Base-by-base conservation (phyloP, 2,888 invertebrate genomes). In the Dioctria linearis region DNA sequence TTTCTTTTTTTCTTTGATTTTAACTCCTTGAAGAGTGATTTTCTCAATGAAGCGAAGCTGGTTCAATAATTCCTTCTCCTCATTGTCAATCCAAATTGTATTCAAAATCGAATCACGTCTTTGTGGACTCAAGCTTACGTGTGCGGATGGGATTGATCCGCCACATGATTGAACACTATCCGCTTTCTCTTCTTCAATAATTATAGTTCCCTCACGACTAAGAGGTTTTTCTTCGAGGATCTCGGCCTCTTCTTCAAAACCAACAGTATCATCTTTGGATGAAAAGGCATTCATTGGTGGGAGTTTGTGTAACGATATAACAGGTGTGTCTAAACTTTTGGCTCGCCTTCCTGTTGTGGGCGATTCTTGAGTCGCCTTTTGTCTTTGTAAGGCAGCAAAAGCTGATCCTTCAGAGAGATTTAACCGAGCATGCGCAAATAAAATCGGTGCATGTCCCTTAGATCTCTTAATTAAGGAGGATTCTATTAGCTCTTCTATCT, bases 261-360 rank as follows among this genome's bases (percentile, higher is more conserved):
- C 96, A 0, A 96, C 93, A 0, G 96, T 96, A 86, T 96, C 96
- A 86, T 96, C 96, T 89, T 96, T 96, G 40, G 95, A 95, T 2
- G 96, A 96, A 87, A 96, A 95, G 0, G 96, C 95, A 88, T 95
- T 95, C 88, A 95, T 93, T 5, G 95, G 94, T 13, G 96, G 96
- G 61, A 96, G 88, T 85, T 93, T 91, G 87, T 94, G 94, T 46
- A 96, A 89, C 37, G 95, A 93, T 85, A 96, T 95, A 39, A 96
- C 93, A 1, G 96, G 95, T 3, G 95, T 94, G 85, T 96, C 96
- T 83, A 96, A 90, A 81, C 96, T 96, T 88, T 96, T 95, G 1
- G 96, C 94, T 84, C 95, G 91, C 76, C 96, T 91, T 79, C 94
- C 93, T 3, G 93, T 89, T 5, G 93, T 93, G 3, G 95, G 95